Evolutionary conservation across 2,113 vertebrate genomes (phyloP), one percentile per base, ranked within the genome.

Genomic region (Noturus placidus): DNA sequence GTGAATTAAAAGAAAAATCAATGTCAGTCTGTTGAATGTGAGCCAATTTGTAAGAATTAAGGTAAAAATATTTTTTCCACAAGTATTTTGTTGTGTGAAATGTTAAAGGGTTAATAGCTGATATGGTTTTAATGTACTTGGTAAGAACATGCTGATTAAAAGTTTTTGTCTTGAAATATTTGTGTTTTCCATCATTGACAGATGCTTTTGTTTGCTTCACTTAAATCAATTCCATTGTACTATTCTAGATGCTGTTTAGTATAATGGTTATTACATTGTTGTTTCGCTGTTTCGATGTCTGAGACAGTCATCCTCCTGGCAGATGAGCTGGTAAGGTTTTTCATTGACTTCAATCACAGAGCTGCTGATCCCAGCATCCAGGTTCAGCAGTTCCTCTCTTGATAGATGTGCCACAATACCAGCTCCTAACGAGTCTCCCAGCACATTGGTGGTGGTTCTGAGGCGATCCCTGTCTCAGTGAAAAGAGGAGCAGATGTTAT

Each of bases 331-430:
- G 89, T 97, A 97, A 15, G 97, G 94, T 92, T 96, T 97, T 88
- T 97, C 93, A 5, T 94, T 96, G 89, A 96, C 96, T 91, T 96
- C 93, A 30, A 94, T 92, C 67, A 95, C 96, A 33, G 96, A 97
- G 92, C 97, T 97, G 88, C 92, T 93, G 17, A 96, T 94, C 85
- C 97, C 97, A 0, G 95, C 94, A 59, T 98, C 96, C 88, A 96
- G 96, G 0, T 91, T 93, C 46, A 97, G 96, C 86, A 99, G 95
- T 92, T 99, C 98, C 2, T 91, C 92, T 14, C 96, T 96, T 42
- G 97, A 99, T 50, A 99, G 95, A 56, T 99, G 97, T 88, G 98
- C 98, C 90, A 99, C 95, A 0, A 99, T 97, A 0, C 97, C 98
- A 0, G 98, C 97, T 14, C 97, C 98, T 0, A 99, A 94, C 0